Evolutionary conservation across 1,140 invertebrate species (phyloP), one percentile per base, ranked within the genome.

Genomic region (Heliconius eleuchia): DNA sequence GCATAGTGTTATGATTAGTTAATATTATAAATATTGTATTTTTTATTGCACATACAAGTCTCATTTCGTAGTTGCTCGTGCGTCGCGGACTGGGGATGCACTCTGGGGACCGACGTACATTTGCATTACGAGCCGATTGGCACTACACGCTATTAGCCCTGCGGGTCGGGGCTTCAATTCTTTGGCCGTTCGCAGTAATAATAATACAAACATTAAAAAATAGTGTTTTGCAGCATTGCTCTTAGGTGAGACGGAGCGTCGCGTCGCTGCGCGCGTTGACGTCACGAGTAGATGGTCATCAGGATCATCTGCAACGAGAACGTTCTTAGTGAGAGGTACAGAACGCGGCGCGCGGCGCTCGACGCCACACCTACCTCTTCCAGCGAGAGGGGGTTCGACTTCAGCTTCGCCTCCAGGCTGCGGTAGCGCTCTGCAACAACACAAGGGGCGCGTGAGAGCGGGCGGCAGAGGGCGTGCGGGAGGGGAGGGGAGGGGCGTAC

Each of bases 281-380:
- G 60, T 96, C 95, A 97, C 78, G 96, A 96, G 92, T 96, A 96
- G 82, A 96, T 96, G n/a, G 96, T 97, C 96, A 96, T 96, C 84
- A 97, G 90, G 80, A 96, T 97, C 95, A 96, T 96, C 96, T 96
- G 92, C 9, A 80, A 92, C 13, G n/a, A 77, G 7, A 72, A 60
- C 23, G 18, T 7, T 23, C 60, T 19, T 19, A 52, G 60, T 78
- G 27, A 13, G 30, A 72, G 30, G 11, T 11, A 37, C 60, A 9
- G 19, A 55, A 16, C 19, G 71, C 57, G 19, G 2, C 18, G 16
- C 52, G 19, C 27, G n/a, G 46, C 42, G 37, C n/a, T 30, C 27
- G 39, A 46, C 11, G 8, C 42, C 42, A 13, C 2, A 81, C 90
- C 88, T 91, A 97, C 96, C 95, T 97, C 97, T 95, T 97, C 97